A percentile compares a stretch with the other conserved stretches of the same genome.
phyloP scores from a whole-genome alignment of 2,113 vertebrate species.

The Carollia perspicillata region DNA sequence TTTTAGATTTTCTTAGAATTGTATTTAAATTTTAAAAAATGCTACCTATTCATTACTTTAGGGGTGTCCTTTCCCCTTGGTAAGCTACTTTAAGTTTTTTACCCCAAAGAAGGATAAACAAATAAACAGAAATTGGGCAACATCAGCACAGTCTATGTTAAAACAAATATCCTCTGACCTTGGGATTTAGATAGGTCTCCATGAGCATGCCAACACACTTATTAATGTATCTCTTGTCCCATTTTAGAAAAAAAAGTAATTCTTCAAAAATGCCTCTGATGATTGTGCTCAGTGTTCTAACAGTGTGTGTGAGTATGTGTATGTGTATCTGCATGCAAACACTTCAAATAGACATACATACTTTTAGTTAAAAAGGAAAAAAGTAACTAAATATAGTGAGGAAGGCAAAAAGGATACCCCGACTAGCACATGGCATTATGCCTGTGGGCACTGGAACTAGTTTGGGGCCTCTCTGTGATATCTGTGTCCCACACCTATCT shows the following conservation, averaged over 20 bases:
- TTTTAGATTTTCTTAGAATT: neutral
- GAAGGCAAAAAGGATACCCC: neutral
- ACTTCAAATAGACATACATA: neutral
- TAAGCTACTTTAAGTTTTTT: neutral
- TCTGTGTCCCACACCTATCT: neutral
- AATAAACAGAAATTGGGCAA: neutral
- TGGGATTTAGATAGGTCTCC: neutral
- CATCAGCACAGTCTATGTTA: neutral
- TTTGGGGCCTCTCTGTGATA: neutral
- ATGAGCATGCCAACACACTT: neutral
- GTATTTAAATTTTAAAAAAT: neutral
- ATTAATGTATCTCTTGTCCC: neutral
- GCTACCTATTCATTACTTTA: neutral
- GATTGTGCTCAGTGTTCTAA: neutral
- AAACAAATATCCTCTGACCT: neutral
- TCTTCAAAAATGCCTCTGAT: neutral
- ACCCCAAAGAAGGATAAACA: neutral
- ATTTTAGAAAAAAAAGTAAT: neutral
- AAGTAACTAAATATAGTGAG: neutral
- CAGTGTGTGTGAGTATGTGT: neutral
- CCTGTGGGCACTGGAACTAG: neutral
- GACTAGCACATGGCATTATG: neutral
- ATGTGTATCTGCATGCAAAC: neutral
- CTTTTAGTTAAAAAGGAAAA: neutral
- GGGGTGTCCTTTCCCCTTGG: neutral